Percentiles rank a stretch among this genome's conserved stretches.
phyloP scores from a whole-genome alignment of 2,797 vertebrate species.

The Diglossa cyanea region DNA sequence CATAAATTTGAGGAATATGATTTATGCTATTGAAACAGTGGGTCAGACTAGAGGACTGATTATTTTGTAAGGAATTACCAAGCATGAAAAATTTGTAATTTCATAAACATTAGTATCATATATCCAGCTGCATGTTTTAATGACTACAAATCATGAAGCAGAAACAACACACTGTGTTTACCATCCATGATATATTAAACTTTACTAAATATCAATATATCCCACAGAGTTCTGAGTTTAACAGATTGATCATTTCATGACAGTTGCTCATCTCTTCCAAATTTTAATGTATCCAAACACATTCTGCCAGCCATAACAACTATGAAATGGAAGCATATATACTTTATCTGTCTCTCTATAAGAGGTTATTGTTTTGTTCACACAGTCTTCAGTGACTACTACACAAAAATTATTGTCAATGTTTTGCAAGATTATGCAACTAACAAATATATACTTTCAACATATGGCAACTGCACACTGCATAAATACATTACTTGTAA shows the following conservation, averaged over 20 bases:
- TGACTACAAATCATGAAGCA: neutral
- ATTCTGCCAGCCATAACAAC: neutral
- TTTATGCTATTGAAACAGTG: neutral
- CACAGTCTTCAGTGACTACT: accelerated
- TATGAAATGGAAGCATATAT: neutral
- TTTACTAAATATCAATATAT: neutral
- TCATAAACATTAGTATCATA: neutral
- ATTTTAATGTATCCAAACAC: neutral
- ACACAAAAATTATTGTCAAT: neutral
- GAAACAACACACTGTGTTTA: neutral
- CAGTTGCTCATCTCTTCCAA: neutral
- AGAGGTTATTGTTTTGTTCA: neutral
- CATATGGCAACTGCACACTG: neutral
- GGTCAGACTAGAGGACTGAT: neutral
- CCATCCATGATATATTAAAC: neutral
- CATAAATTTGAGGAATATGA: neutral
- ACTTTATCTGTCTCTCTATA: neutral
- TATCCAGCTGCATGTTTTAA: neutral
- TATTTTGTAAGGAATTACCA: neutral
- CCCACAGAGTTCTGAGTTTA: neutral
- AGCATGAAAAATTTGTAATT: neutral
- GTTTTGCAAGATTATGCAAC: neutral
- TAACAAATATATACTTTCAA: neutral
- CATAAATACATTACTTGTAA: neutral
- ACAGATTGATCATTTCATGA: neutral